Base-by-base conservation (phyloP, 2,113 vertebrate genomes). In the Montifringilla adamsi region DNA sequence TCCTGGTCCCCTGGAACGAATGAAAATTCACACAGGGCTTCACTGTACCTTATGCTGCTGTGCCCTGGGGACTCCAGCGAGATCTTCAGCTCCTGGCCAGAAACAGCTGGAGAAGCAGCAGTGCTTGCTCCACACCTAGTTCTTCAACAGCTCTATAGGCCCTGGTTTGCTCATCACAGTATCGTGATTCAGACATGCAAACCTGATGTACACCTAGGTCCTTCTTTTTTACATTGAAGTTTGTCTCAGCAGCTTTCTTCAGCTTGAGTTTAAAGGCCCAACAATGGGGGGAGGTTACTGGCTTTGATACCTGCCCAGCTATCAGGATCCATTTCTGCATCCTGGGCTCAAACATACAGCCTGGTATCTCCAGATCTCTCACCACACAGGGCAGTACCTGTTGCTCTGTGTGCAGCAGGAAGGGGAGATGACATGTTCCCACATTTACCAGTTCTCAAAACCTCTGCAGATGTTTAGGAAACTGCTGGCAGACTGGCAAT, bases 51-150 rank as follows among this genome's bases (percentile, higher is more conserved):
- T 60, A 41, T 46, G 31, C 31, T 73, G 58, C 46, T 73, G 20
- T 68, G 35, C 15, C 7, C 58, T 66, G 67, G n/a, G 21, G 17
- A 58, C 7, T 6, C 26, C 17, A 22, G 43, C 0, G 0, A 47
- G 12, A 22, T 79, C 56, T 63, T n/a, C 68, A 81, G 16, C 37
- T 79, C 55, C 73, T 22, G 21, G 8, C 15, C n/a, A 73, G 84
- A 58, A 55, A 10, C 0, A 44, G 28, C 23, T 91, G 73, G 53
- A 87, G 77, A 73, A 85, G 62, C 47, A 90, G 41, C 66, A 56
- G 49, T 3, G 1, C 17, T 79, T 1, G 0, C n/a, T 41, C 58
- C 28, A 24, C 26, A 33, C 7, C 13, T 59, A 55, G 58, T 58
- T 68, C 62, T 89, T 70, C 27, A 67, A 27, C 56, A 62, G 35